These are phyloP conservation scores for Squalus acanthias DNA, from an alignment of 2,797 vertebrate species.

Conservation along the genomic window DNA sequence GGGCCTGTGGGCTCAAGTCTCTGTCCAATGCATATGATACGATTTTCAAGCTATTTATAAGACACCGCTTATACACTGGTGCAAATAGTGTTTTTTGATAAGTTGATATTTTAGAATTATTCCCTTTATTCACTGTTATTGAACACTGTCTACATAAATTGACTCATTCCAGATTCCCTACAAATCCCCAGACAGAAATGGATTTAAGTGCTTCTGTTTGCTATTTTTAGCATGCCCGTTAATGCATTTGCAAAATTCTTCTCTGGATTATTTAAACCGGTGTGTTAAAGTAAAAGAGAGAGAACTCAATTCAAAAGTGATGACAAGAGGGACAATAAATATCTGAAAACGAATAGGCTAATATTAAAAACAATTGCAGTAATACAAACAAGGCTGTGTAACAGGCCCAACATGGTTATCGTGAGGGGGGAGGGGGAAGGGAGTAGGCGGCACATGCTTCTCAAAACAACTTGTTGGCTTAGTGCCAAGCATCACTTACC, in stretches of 20 bases:
- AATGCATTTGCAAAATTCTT: constrained; percentile 15
- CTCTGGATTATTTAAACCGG: not conserved
- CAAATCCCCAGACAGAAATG: not conserved
- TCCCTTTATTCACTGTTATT: too few species aligned
- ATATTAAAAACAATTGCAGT: not conserved
- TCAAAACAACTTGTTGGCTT: not conserved
- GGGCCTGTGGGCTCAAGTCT: not conserved
- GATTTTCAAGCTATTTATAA: not conserved
- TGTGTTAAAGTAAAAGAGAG: not conserved
- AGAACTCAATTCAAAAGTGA: not conserved
- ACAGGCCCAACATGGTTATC: not conserved
- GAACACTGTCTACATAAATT: not conserved
- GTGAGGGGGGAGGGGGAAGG: not conserved
- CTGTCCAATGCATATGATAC: not conserved
- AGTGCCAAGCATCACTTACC: not conserved
- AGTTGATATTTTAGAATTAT: too few species aligned
- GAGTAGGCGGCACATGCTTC: not conserved
- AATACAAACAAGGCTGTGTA: not conserved
- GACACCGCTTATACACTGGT: not conserved
- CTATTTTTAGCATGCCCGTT: not conserved
- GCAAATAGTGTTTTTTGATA: not conserved
- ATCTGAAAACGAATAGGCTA: not conserved
- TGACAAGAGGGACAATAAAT: not conserved
- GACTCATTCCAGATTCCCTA: not conserved
- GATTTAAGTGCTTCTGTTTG: not conserved